These are phyloP conservation scores for Amphipoea oculea DNA, from an alignment of 2,888 invertebrate genomes.

Conservation along the genomic window DNA sequence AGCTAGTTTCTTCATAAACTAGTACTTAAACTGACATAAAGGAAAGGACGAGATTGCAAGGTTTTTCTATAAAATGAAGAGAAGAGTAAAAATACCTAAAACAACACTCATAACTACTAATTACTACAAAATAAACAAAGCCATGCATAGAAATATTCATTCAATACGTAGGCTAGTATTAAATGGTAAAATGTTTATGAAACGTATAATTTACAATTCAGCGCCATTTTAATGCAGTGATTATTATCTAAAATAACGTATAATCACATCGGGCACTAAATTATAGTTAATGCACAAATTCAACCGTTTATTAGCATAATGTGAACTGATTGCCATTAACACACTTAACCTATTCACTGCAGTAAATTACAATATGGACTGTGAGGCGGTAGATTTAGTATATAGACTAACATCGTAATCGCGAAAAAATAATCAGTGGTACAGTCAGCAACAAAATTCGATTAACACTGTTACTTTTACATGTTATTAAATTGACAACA, in stretches of 20 bases:
- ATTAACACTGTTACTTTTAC: no score
- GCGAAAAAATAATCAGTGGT: no score
- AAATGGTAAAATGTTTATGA: slow-evolving; percentile 1
- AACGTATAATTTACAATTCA: slow-evolving; percentile 16
- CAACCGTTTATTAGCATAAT: slow-evolving; percentile 28
- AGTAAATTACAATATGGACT: not conserved
- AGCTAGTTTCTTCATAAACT: no score
- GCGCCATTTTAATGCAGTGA: slow-evolving; percentile 10
- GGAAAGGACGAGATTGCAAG: not conserved
- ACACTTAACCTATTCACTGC: slow-evolving; percentile 22
- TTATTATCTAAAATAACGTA: slow-evolving; percentile 14
- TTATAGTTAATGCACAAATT: slow-evolving; percentile 13
- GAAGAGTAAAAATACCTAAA: not conserved
- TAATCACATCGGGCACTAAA: slow-evolving; percentile 11
- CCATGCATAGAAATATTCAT: not conserved
- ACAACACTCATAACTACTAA: no score
- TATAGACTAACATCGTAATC: no score
- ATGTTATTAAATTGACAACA: no score
- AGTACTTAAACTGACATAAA: not conserved
- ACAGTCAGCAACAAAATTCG: no score
- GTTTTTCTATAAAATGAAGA: not conserved
- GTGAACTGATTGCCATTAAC: slow-evolving; percentile 25
- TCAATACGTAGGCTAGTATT: not conserved
- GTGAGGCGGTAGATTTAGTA: no score
- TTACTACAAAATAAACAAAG: not conserved